phyloP scores from a whole-genome alignment of 23 tunicate species.

The Botrylloides violaceus region DNA sequence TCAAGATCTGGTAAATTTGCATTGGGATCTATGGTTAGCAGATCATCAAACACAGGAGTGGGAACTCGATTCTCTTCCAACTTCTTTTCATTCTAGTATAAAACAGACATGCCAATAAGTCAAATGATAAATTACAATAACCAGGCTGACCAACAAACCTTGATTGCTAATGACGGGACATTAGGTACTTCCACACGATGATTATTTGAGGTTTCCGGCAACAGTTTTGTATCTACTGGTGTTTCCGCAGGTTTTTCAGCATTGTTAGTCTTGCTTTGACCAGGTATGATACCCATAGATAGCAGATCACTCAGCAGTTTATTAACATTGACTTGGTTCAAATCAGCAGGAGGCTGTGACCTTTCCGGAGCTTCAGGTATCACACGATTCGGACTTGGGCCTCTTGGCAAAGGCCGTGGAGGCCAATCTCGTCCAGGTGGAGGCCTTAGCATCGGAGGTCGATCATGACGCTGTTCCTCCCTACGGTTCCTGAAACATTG shows the following conservation, averaged over 20 bases:
- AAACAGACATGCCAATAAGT: conserved; percentile 2
- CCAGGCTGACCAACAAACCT: too few species aligned
- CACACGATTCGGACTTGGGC: too few species aligned
- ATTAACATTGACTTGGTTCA: conserved; percentile 75
- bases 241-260: background rate
- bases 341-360: conserved; percentile 19
- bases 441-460: conserved; percentile 15
- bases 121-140: background rate
- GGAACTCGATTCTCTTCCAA: conserved; percentile 20
- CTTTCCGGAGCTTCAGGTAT: conserved; percentile 5
- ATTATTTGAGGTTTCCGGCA: too few species aligned
- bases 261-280: conserved; percentile 17
- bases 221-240: background rate
- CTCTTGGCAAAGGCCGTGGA: conserved; percentile 18
- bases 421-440: conserved; percentile 11
- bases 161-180: too few species aligned
- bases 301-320: conserved; percentile 50
- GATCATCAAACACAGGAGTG: conserved; percentile 40
- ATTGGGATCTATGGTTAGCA: conserved; percentile 66
- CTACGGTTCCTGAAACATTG: too few species aligned
- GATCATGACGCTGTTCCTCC: background rate
- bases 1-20: conserved; percentile 46
- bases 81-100: background rate
- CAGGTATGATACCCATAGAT: conserved; percentile 70
- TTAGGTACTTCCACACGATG: too few species aligned